Evolutionary conservation across 2,113 vertebrate species (phyloP), one percentile per base, ranked within the genome.

Genomic region (Lepus europaeus): DNA sequence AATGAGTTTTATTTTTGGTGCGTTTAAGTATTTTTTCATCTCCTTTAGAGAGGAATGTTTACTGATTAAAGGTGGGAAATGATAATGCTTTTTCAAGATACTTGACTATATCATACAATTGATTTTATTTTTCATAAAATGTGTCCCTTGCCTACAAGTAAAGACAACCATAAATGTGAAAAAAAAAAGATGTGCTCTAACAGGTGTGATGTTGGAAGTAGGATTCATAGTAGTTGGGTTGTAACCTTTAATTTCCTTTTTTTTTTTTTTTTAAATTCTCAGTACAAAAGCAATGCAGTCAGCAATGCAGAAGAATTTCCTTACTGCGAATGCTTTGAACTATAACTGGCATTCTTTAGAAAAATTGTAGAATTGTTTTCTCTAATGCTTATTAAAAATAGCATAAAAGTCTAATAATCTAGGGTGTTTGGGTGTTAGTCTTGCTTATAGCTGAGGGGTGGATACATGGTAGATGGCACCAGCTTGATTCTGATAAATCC

Each of bases 341-440:
- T n/a, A 0, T 56, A 86, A 89, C 27, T n/a, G 87, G 68, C n/a
- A 88, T 88, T 91, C 49, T 87, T 93, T 49, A 82, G 72, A 64
- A 92, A 90, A 27, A 5, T 70, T 88, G 77, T 53, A 80, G 56
- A 90, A 77, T 88, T 64, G 25, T 87, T 90, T 92, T 64, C 20
- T 66, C 19, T 63, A 96, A 61, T 83, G 31, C 27, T 79, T 86
- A 88, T 91, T 92, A 87, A 83, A 90, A 89, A 70, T 63, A 87
- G 25, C 73, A 87, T 56, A 61, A 74, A 91, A 88, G 39, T 33
- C 72, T 93, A 92, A 85, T 92, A 82, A 91, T 89, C 83, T 84
- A 22, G 7, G 36, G 14, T 83, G 12, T 76, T 84, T 78, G 81
- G 59, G 9, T 76, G 87, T 97, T 79, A 93, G 64, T 89, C 82